Percentiles rank a stretch among this genome's conserved stretches.
phyloP scores from a whole-genome alignment of 2,888 invertebrate genomes.

The Cantharis nigra region DNA sequence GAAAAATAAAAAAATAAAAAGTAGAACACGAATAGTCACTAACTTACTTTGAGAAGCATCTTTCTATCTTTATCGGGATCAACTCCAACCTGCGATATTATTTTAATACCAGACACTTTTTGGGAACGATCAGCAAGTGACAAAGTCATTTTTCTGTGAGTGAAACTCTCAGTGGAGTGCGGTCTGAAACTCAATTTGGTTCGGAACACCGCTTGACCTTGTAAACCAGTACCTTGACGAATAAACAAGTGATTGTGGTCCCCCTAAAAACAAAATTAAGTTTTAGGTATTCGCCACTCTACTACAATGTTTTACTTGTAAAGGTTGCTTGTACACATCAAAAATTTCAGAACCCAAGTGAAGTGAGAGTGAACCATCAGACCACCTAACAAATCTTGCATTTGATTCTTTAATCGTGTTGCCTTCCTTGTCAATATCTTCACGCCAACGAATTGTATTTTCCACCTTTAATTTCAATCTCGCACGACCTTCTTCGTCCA shows the following conservation, averaged over 20 bases:
- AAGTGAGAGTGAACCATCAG: slow-evolving; percentile 96
- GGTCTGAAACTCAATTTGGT: slow-evolving; percentile 97
- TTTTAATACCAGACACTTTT: slow-evolving; percentile 93
- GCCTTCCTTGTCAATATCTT: slow-evolving; percentile 79
- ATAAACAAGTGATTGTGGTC: slow-evolving; percentile 98
- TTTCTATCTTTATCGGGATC: slow-evolving; percentile 94
- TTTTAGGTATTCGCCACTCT: background rate
- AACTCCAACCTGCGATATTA: slow-evolving; percentile 88
- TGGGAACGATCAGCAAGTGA: slow-evolving; percentile 94
- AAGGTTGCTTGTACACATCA: slow-evolving; percentile 93
- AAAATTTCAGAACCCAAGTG: slow-evolving; percentile 98
- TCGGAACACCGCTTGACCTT: slow-evolving; percentile 96
- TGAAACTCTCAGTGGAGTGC: slow-evolving; percentile 98
- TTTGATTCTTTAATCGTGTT: slow-evolving; percentile 88
- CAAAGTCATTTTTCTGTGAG: slow-evolving; percentile 98
- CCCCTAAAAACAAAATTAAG: slow-evolving; percentile 62
- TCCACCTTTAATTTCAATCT: slow-evolving; percentile 92
- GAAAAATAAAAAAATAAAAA: slow-evolving; percentile 13
- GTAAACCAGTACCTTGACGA: slow-evolving; percentile 95
- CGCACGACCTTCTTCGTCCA: slow-evolving; percentile 96
- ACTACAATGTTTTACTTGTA: slow-evolving; percentile 62
- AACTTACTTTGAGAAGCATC: slow-evolving; percentile 82
- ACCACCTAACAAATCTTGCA: slow-evolving; percentile 94
- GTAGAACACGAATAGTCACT: background rate
- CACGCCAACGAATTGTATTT: slow-evolving; percentile 96